Base-by-base conservation (phyloP, 2,888 invertebrate species). In the Antheraea yamamai region DNA sequence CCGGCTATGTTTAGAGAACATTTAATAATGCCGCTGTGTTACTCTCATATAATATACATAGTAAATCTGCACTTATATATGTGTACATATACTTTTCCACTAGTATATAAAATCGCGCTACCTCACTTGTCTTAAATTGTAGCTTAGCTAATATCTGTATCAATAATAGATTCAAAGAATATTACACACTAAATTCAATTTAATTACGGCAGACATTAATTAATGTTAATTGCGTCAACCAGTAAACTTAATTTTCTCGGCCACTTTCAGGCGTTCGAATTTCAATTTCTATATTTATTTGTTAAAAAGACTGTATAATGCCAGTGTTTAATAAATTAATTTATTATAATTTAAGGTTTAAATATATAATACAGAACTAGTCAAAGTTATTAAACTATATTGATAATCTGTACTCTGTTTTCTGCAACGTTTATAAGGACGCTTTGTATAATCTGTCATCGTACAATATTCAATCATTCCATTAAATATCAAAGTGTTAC, bases 21-120 rank as follows among this genome's bases (percentile, higher is more conserved):
- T 71, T 71, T 10, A 39, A 10, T 23, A 58, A 74, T 84, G 85
- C 35, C 47, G 39, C 47, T 23, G 85, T 88, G 80, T 83, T 81
- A 82, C 85, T 88, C 85, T 82, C 85, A 89, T 87, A 91, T 91
- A 92, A 91, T 88, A 89, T n/a, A n/a, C n/a, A n/a, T 81, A 84
- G 16, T 30, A 85, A 84, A 85, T 78, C 80, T 89, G 90, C 91
- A 91, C 91, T 91, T 86, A 87, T 90, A 90, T 87, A 89, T 87
- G 83, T 94, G 94, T 95, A 95, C 85, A 95, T 94, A 95, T 94
- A 95, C 89, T 92, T 89, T 92, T 91, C 90, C 92, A 92, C 88
- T 93, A 93, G 92, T 91, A 89, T 92, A 91, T 94, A 93, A 95
- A 92, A 92, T 93, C 88, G 94, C 88, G 94, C 94, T 95, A 95